Base-by-base conservation (phyloP, 92 coral and sea anemone species). In the Blastomussa wellsi region DNA sequence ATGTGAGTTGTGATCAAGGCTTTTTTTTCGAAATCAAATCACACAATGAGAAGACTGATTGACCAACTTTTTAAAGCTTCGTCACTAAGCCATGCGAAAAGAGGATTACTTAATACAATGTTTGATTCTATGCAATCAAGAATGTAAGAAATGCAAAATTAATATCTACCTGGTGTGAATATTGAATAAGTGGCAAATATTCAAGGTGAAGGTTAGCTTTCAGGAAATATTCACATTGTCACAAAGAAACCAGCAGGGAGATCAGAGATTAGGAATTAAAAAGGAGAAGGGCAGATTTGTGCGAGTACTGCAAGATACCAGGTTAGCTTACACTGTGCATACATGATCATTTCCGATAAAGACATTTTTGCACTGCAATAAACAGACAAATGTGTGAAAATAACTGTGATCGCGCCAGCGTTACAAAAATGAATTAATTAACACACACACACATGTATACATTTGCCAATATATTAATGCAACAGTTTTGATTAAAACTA, bases 181-280 rank as follows among this genome's bases (percentile, higher is more conserved):
- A 81, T 68, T 48, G 44, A 48, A 69, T 68, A 49, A 69, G 76
- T 15, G 66, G 66, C 29, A 33, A 28, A 44, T 44, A 44, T 68
- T 51, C 85, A 81, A 81, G 85, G 77, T 81, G 77, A 81, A 81
- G 85, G 85, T 81, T 69, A 68, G 29, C 1, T 31, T 81, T 62
- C n/a, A 62, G 35, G 55, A 79, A 79, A 33, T 33, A 68, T 22
- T 68, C 31, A 69, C 4, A 69, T 69, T 24, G 62, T 81, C 33
- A 81, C 57, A 49, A 67, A 15, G 57, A 51, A 69, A 68, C 32
- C 66, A 33, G 35, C 67, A 4, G 26, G 12, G 38, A 62, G 38
- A 60, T 62, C 70, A 79, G n/a, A 38, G 37, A 60, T 53, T 77
- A 8, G 32, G 7, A 52, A 24, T 38, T 33, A 47, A 32, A 24